Conservation (phyloP, 2,113 vertebrate species). For the Halcyon senegalensis region DNA sequence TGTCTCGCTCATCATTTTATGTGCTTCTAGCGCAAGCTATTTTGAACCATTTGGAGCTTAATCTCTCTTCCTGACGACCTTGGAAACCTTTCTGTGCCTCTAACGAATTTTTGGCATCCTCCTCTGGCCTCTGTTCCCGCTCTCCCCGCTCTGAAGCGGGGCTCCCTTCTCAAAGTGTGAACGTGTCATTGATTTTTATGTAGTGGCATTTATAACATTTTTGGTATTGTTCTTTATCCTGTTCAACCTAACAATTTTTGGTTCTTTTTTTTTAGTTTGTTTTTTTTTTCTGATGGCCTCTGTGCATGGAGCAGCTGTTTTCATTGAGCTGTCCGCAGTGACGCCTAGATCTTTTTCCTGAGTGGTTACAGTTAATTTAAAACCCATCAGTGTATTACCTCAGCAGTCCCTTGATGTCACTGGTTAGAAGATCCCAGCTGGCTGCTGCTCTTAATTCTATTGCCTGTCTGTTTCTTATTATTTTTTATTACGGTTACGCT, state of each 20-base stretch:
- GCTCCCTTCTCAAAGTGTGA: conserved; percentile 28
- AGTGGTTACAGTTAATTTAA: conserved; percentile 74
- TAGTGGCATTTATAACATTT: conserved; percentile 49
- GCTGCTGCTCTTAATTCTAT: conserved; percentile 59
- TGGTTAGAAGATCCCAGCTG: conserved; percentile 71
- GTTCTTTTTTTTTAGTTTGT: not conserved
- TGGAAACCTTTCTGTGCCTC: conserved; percentile 37
- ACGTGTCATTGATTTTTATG: conserved; percentile 59
- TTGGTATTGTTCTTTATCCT: conserved; percentile 60
- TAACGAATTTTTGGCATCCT: not conserved
- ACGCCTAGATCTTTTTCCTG: conserved; percentile 69
- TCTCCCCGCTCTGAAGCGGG: not conserved
- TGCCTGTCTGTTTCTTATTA: conserved; percentile 65
- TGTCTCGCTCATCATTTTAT: not conserved
- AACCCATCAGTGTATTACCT: conserved; percentile 71
- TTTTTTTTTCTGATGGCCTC: conserved; percentile 6
- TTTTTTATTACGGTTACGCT: conserved; percentile 63
- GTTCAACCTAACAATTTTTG: conserved; percentile 19
- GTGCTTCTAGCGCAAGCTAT: not conserved
- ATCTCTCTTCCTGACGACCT: not conserved
- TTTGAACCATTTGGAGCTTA: not conserved
- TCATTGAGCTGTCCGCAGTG: conserved; percentile 66
- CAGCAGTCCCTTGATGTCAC: conserved; percentile 73
- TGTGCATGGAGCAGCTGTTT: conserved; percentile 64
- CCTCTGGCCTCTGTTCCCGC: conserved; percentile 8